Base-by-base conservation (phyloP, 1,140 invertebrate species). In the Copidosoma floridanum region DNA sequence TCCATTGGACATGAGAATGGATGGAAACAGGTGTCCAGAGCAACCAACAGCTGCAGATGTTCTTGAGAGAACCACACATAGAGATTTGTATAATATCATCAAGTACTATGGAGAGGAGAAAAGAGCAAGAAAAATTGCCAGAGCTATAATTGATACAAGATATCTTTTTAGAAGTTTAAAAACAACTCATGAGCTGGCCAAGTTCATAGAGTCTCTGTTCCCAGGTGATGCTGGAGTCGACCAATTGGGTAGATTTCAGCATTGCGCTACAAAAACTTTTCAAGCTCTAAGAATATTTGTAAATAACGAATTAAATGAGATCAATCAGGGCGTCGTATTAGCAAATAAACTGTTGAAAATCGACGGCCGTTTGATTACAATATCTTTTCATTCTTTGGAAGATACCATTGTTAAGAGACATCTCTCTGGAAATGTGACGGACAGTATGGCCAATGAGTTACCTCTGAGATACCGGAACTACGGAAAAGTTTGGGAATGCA, bases 221-320 rank as follows among this genome's bases (percentile, higher is more conserved):
- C 81, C 78, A 5, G 82, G 81, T 68, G 83, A 87, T 57, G 66
- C 75, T 43, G 61, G 65, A 21, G n/a, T 11, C 69, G 93, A 97
- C 75, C 90, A 88, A 77, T 71, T 94, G 27, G 83, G 88, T 38
- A 82, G 91, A 66, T 84, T 82, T n/a, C 75, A 88, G 6, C 94
- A 97, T 73, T 82, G 84, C 61, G 95, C 95, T 0, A 96, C 93
- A 3, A 95, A 94, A 84, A 89, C 93, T 0, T 98, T 98, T 81
- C 93, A 96, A 82, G 95, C 95, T 0, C 74, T 99, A 55, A 82
- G 95, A 67, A 97, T 98, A 64, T 97, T 98, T 81, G 92, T 98
- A 0, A 99, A 99, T 75, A 93, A 99, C 78, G 95, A 99, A 82
- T 77, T 98, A 1, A 98, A 98, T 78, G 95, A 98, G 83, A 85